phyloP scores from a whole-genome alignment of 2,888 invertebrate genomes.

The Acleris sparsana region DNA sequence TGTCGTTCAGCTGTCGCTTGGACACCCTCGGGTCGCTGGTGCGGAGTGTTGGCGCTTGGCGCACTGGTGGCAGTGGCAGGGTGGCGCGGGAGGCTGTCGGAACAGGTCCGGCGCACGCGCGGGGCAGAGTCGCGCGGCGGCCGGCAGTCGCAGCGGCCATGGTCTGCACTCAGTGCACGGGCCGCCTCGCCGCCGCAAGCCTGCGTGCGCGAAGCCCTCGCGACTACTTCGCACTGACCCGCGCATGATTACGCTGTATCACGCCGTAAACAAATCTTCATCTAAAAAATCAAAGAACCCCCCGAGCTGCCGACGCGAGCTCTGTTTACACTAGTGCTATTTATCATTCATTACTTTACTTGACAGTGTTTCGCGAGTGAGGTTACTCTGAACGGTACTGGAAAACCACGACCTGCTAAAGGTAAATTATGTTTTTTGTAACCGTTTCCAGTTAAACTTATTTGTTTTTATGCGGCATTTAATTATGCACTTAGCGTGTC shows the following conservation, averaged over 20 bases:
- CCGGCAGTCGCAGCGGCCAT: constrained; percentile 53
- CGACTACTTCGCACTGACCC: constrained; percentile 45
- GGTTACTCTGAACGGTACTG: constrained; percentile 67
- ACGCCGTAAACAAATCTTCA: constrained; percentile 47
- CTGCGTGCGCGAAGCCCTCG: constrained; percentile 55
- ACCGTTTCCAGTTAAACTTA: constrained; percentile 34
- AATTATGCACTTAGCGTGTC: constrained; percentile 26
- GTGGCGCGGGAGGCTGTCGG: constrained; percentile 64
- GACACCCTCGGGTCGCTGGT: constrained; percentile 39
- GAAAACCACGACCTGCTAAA: constrained; percentile 66
- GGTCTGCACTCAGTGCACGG: constrained; percentile 73
- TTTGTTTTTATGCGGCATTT: constrained; percentile 30
- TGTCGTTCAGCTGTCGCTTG: constrained; percentile 33
- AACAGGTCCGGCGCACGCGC: constrained; percentile 79
- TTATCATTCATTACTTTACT: constrained; percentile 50
- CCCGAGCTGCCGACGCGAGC: constrained; percentile 10
- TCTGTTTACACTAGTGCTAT: constrained; percentile 59
- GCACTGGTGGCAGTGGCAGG: constrained; percentile 43
- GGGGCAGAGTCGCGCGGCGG: constrained; percentile 66
- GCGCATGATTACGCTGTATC: constrained; percentile 43
- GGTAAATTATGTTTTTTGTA: constrained; percentile 57
- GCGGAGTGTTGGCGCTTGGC: constrained; percentile 36
- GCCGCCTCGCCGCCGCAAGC: constrained; percentile 74
- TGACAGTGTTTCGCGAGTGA: constrained; percentile 71
- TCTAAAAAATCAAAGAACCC: constrained; percentile 27